Conservation (phyloP, 1,140 invertebrate species). For the Cepaea nemoralis region DNA sequence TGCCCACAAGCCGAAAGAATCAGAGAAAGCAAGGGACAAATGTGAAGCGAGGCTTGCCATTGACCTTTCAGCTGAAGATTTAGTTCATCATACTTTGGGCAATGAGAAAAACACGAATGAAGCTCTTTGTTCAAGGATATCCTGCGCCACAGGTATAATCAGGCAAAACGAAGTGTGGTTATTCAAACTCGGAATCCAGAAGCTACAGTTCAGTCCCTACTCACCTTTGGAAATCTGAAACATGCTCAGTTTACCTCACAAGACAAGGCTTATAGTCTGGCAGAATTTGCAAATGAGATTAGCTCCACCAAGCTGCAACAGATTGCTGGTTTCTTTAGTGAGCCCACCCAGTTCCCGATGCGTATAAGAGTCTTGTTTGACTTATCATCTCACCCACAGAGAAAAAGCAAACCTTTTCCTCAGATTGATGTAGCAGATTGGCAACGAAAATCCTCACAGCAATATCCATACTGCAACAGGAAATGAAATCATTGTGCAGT, state of each 20-base stretch:
- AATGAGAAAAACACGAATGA: too few species aligned
- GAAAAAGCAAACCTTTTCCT: background rate
- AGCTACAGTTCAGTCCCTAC: background rate
- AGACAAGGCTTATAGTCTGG: slow-evolving; percentile 3
- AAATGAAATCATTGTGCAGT: background rate
- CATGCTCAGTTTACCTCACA: background rate
- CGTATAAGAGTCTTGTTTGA: slow-evolving; percentile 10
- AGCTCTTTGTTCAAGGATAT: slow-evolving; percentile 16
- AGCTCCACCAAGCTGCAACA: background rate
- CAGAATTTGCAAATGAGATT: slow-evolving; percentile 17
- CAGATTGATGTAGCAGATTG: background rate
- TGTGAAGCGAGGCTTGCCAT: too few species aligned
- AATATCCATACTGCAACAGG: slow-evolving; percentile 19
- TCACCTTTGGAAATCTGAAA: background rate
- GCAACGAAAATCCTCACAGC: background rate
- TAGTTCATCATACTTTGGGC: too few species aligned
- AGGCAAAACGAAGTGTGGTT: slow-evolving; percentile 19
- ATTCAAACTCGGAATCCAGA: slow-evolving; percentile 6
- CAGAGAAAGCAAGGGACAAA: too few species aligned
- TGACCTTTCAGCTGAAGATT: too few species aligned
- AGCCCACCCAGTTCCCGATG: slow-evolving; percentile 26
- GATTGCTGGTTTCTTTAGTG: background rate
- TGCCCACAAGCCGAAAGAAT: too few species aligned
- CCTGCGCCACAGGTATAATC: background rate
- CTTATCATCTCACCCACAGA: background rate